Conservation (phyloP, 2,797 vertebrate species). For the Denticeps clupeoides region DNA sequence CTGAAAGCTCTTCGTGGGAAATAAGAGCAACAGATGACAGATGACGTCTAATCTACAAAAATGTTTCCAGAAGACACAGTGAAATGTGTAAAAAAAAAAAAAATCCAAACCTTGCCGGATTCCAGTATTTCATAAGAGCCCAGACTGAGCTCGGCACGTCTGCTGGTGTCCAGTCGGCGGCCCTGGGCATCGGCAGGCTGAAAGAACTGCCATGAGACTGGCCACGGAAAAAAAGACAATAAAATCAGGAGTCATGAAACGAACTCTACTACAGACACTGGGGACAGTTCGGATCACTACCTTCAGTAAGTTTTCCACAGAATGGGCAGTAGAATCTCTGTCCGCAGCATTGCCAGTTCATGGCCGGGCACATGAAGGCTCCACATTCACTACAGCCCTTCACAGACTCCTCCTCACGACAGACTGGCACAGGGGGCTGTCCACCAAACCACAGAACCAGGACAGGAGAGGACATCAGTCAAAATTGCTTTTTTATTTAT, state of each 20-base stretch:
- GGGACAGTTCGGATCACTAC: constrained; percentile 28
- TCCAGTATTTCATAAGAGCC: constrained; percentile 61
- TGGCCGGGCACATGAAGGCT: constrained; percentile 58
- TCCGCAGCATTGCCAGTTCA: constrained; percentile 68
- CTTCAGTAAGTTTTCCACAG: constrained; percentile 59
- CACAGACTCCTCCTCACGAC: constrained; percentile 41
- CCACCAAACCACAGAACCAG: constrained; percentile 6
- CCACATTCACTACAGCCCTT: constrained; percentile 50
- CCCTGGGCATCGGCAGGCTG: constrained; percentile 54
- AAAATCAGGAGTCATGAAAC: no score
- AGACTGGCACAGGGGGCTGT: constrained; percentile 37
- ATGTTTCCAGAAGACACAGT: no score
- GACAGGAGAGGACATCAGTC: neutral
- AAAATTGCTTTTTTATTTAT: no score
- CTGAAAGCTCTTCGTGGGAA: no score
- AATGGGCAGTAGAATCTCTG: constrained; percentile 67
- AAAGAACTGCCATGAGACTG: constrained; percentile 63
- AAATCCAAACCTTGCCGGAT: constrained; percentile 38
- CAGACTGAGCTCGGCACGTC: constrained; percentile 53
- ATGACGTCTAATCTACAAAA: no score
- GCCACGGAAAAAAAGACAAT: constrained; percentile 1
- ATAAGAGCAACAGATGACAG: no score
- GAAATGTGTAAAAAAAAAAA: constrained; percentile 2
- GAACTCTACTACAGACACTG: neutral
- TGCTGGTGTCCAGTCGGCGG: constrained; percentile 42